phyloP scores from a whole-genome alignment of 2,797 vertebrate species.

The Glossophaga mutica region DNA sequence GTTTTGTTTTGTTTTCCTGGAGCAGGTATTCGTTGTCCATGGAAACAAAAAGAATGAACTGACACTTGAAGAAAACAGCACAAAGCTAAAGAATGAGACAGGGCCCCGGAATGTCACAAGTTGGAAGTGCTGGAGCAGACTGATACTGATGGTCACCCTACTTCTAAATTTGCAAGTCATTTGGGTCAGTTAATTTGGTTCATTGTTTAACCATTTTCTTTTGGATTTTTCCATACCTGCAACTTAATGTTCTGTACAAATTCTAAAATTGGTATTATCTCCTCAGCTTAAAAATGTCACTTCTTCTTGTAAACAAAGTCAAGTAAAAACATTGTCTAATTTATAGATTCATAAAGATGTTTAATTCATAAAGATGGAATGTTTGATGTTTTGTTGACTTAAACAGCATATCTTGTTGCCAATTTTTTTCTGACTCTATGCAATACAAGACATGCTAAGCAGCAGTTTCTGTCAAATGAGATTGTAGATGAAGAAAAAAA shows the following conservation, averaged over 20 bases:
- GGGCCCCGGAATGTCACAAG: neutral
- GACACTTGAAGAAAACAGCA: neutral
- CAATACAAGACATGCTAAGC: neutral
- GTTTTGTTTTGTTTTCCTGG: neutral
- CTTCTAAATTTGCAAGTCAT: neutral
- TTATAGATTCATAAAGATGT: neutral
- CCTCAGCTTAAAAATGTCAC: neutral
- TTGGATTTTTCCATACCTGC: neutral
- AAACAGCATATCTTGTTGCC: neutral
- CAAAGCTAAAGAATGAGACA: neutral
- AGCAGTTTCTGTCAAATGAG: neutral
- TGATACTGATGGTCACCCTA: neutral
- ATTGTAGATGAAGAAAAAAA: neutral
- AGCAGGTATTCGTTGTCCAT: neutral
- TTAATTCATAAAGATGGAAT: slow-evolving; percentile 18
- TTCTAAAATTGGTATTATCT: neutral
- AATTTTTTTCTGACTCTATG: neutral
- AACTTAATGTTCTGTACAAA: neutral
- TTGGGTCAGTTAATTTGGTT: neutral
- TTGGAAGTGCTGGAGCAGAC: neutral
- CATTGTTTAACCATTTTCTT: neutral
- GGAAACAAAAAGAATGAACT: neutral
- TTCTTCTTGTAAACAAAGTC: neutral
- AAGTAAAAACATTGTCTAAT: neutral
- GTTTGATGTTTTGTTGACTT: slow-evolving; percentile 24